A percentile compares a stretch with the other conserved stretches of the same genome.
phyloP scores from a whole-genome alignment of 2,797 vertebrate species.

The Rhyacichthys aspro region DNA sequence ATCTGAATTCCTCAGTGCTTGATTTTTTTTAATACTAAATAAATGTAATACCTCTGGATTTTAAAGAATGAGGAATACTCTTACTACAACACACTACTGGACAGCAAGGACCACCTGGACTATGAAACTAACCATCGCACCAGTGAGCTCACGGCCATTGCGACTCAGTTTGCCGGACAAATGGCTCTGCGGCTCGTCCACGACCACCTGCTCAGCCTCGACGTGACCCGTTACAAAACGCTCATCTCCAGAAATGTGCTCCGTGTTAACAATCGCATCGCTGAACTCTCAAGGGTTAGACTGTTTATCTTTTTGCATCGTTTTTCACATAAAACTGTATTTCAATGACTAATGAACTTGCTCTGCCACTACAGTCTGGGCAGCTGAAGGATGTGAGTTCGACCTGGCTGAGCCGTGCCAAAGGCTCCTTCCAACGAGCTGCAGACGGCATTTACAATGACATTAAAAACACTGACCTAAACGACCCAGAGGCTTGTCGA shows the following conservation, averaged over 20 bases:
- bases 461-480: conserved; percentile 76
- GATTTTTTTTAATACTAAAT: no score
- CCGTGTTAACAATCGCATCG: background rate
- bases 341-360: no score
- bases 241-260: conserved; percentile 18
- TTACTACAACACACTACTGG: conserved; percentile 81
- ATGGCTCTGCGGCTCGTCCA: conserved; percentile 86
- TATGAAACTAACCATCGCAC: conserved; percentile 28
- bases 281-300: conserved; percentile 26
- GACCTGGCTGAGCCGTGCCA: conserved; percentile 82
- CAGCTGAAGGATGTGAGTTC: conserved; percentile 65
- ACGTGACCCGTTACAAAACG: conserved; percentile 74
- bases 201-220: conserved; percentile 83
- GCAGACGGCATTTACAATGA: conserved; percentile 48
- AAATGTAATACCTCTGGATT: background rate
- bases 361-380: conserved; percentile 27
- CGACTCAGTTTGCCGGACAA: conserved; percentile 85
- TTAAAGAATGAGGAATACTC: conserved; percentile 64
- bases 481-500: conserved; percentile 78
- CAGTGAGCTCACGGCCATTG: conserved; percentile 44
- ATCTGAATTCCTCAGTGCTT: no score
- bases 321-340: background rate
- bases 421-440: conserved; percentile 83
- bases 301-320: background rate
- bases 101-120: conserved; percentile 69